Evolutionary conservation across 2,888 invertebrate species (phyloP).

Genomic region (Piscicola geometra): DNA sequence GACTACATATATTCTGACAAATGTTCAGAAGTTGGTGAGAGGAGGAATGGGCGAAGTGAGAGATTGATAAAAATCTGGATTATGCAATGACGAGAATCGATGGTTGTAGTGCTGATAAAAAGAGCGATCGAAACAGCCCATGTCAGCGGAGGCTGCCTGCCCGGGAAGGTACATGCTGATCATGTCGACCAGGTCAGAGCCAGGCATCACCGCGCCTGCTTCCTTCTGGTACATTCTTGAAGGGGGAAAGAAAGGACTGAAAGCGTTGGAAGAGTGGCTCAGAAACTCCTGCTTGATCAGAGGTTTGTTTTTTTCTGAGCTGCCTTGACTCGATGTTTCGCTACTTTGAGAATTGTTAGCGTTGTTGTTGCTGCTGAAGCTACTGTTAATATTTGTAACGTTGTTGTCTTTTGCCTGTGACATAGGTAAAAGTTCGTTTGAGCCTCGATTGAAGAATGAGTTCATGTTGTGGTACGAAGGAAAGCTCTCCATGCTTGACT

Average conservation of each 20-base stretch:
- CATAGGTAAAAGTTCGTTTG: background rate
- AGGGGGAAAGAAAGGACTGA: conserved; percentile 19
- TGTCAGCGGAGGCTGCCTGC: conserved; percentile 3
- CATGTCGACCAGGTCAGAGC: conserved; percentile 27
- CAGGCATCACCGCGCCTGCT: background rate
- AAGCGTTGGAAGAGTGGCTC: background rate
- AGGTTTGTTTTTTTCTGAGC: background rate
- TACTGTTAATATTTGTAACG: background rate
- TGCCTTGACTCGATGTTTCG: background rate
- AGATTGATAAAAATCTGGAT: conserved; percentile 15
- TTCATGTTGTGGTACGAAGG: conserved; percentile 20
- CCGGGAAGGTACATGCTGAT: conserved; percentile 34
- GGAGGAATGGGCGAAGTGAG: conserved; percentile 26
- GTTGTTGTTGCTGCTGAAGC: conserved; percentile 5
- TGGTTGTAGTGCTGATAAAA: conserved; percentile 33
- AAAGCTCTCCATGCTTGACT: conserved; percentile 7
- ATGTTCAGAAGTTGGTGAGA: conserved; percentile 15
- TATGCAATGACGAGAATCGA: conserved; percentile 16
- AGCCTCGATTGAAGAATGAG: background rate
- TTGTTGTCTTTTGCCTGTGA: conserved; percentile 1
- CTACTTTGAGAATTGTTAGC: background rate
- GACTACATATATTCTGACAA: background rate
- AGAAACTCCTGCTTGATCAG: conserved; percentile 4
- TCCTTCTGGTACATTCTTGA: conserved; percentile 26
- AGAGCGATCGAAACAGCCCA: conserved; percentile 20